A percentile compares a stretch with the other conserved stretches of the same genome.
Evolutionary conservation across 2,113 vertebrate species (phyloP).

Genomic region (Syngnathus floridae): DNA sequence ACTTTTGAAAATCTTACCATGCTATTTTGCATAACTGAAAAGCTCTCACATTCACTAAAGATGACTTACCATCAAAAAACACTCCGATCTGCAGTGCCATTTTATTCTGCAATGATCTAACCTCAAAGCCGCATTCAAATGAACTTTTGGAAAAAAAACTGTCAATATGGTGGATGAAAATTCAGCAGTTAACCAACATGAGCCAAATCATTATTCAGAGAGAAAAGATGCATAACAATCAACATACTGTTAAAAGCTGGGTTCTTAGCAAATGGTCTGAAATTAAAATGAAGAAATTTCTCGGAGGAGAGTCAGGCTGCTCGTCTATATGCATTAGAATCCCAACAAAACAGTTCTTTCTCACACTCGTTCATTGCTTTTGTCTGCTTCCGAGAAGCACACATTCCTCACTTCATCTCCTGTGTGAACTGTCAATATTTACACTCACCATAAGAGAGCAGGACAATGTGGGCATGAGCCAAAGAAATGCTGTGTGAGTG

Average conservation of each 20-base stretch:
- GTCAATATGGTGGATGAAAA: too few species aligned
- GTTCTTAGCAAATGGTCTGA: neutral
- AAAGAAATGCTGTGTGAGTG: conserved; percentile 3
- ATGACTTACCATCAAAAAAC: too few species aligned
- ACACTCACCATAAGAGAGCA: conserved; percentile 33
- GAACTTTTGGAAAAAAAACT: too few species aligned
- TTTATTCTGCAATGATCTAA: too few species aligned
- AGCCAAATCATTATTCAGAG: too few species aligned
- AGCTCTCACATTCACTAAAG: too few species aligned
- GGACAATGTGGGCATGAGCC: conserved; percentile 22
- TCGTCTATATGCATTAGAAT: neutral
- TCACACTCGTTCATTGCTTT: conserved; percentile 23
- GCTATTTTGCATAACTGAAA: too few species aligned
- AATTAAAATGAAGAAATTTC: neutral
- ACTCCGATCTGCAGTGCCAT: too few species aligned
- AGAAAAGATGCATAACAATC: neutral
- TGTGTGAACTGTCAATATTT: conserved; percentile 49
- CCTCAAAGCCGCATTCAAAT: too few species aligned
- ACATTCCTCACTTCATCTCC: conserved; percentile 30
- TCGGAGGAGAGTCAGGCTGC: neutral
- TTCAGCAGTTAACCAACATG: too few species aligned
- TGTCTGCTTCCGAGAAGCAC: conserved; percentile 28
- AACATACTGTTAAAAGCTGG: neutral
- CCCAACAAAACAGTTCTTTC: neutral
- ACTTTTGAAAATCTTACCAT: too few species aligned